Evolutionary conservation across 2,888 invertebrate genomes (phyloP).

Genomic region (Melikaiella ostensackeni): DNA sequence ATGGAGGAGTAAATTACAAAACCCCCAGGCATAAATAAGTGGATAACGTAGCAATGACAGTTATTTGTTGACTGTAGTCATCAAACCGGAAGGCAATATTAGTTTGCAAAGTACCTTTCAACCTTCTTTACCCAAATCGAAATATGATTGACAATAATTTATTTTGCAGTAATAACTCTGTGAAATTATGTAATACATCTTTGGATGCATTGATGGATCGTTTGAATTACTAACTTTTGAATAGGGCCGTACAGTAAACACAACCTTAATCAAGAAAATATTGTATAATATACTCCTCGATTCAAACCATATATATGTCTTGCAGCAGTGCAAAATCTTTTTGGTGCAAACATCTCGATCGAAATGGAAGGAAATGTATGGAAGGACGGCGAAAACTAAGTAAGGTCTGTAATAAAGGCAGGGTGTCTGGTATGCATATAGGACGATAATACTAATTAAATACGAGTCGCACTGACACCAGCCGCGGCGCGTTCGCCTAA

Average conservation of each 20-base stretch:
- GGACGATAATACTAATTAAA: slow-evolving; percentile 75
- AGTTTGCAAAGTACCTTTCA: slow-evolving; percentile 1
- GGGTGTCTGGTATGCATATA: slow-evolving; percentile 44
- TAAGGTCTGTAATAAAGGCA: slow-evolving; percentile 1
- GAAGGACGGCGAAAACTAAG: background rate
- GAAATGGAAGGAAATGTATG: background rate
- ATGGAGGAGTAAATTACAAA: slow-evolving; percentile 19
- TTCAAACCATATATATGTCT: no score
- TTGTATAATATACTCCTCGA: no score
- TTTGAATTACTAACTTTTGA: no score
- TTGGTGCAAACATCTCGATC: no score
- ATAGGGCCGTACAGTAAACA: no score
- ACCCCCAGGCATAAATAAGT: slow-evolving; percentile 15
- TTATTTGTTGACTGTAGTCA: slow-evolving; percentile 14
- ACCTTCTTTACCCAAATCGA: background rate
- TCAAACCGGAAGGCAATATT: slow-evolving; percentile 9
- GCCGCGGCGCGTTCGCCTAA: slow-evolving; percentile 67
- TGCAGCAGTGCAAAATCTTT: no score
- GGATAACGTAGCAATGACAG: background rate
- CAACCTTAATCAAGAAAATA: no score
- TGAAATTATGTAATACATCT: no score
- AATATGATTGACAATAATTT: background rate
- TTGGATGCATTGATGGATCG: no score
- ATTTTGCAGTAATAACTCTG: no score
- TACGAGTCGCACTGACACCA: slow-evolving; percentile 70